Evolutionary conservation across 2,888 invertebrate species (phyloP).

Genomic region (Stenchaetothrips biformis): DNA sequence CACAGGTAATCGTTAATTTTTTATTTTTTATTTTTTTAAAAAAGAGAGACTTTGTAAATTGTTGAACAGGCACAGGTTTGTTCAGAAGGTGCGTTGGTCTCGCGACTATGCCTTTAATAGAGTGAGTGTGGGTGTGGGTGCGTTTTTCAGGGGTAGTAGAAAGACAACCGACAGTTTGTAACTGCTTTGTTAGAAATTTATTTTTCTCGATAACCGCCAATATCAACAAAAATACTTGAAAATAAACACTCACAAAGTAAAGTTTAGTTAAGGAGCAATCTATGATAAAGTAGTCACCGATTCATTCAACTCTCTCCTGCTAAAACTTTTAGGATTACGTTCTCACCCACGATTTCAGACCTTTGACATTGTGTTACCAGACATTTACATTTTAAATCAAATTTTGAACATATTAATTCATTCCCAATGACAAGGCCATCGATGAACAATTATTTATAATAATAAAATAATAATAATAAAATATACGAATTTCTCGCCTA

Average conservation of each 20-base stretch:
- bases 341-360: background rate
- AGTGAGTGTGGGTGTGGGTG: background rate
- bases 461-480: too few species aligned
- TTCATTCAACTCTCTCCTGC: background rate
- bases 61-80: too few species aligned
- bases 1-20: too few species aligned
- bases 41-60: too few species aligned
- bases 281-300: constrained; percentile 1
- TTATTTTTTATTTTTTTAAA: too few species aligned
- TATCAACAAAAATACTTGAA: constrained; percentile 18
- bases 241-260: constrained; percentile 17
- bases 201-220: background rate
- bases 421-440: background rate
- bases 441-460: too few species aligned
- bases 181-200: constrained; percentile 24
- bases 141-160: background rate
- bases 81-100: too few species aligned
- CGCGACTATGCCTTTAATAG: background rate
- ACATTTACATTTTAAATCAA: background rate
- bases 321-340: background rate
- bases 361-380: background rate
- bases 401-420: background rate
- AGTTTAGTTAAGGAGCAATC: background rate
- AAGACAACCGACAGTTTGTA: background rate
- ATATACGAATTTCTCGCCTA: background rate